Percentiles rank a stretch among this genome's conserved stretches.
phyloP scores from a whole-genome alignment of 2,797 vertebrate species.

The Oreortyx pictus region DNA sequence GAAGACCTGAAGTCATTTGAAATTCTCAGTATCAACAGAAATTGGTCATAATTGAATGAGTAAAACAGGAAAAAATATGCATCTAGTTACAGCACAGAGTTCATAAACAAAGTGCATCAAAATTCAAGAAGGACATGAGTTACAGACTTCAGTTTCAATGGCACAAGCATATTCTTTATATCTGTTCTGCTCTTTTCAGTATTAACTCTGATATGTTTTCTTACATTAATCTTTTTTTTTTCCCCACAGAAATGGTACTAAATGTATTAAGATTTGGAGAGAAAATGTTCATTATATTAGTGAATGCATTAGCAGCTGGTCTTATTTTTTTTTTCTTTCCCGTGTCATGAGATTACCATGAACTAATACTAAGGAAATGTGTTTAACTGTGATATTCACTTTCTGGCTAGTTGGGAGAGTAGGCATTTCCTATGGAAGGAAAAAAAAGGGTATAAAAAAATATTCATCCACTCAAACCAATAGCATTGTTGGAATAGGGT shows the following conservation, averaged over 20 bases:
- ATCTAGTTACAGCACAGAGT: background rate
- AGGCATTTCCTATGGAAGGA: rapidly evolving
- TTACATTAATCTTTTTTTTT: too few relatives aligned
- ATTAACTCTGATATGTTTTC: background rate
- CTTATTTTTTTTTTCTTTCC: background rate
- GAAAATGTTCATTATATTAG: background rate
- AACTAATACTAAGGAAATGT: background rate
- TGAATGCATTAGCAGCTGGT: background rate
- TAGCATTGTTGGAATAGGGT: background rate
- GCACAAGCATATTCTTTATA: background rate
- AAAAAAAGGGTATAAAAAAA: background rate
- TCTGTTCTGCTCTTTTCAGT: background rate
- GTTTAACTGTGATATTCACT: background rate
- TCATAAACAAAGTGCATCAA: background rate
- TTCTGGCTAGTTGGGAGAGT: background rate
- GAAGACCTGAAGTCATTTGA: background rate
- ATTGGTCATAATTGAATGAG: background rate
- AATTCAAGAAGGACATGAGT: rapidly evolving
- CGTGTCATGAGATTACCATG: background rate
- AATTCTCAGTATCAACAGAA: background rate
- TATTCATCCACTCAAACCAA: background rate
- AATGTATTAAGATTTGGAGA: background rate
- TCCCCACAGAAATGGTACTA: background rate
- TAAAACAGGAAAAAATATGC: background rate
- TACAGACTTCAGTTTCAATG: background rate